These are phyloP conservation scores for Leucophenga varia DNA, from an alignment of 1,140 invertebrate species.

Conservation along the genomic window DNA sequence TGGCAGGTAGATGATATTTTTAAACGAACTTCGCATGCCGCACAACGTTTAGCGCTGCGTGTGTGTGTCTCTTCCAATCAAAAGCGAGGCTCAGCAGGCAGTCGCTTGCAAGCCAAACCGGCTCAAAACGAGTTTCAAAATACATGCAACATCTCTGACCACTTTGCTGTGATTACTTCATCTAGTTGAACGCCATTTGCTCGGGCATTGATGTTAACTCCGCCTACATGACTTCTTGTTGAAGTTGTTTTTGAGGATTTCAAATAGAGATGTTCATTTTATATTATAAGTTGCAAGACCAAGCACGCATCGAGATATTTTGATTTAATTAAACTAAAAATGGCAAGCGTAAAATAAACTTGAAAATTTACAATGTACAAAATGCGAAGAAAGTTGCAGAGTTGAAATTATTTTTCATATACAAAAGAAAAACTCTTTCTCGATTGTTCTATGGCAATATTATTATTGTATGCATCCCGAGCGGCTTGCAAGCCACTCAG, in stretches of 20 bases:
- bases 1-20: too few relatives aligned
- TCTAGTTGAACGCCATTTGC: constrained; percentile 5
- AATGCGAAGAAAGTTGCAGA: not conserved
- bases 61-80: constrained; percentile 34
- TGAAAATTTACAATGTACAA: not conserved
- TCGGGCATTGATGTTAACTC: constrained; percentile 24
- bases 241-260: too few relatives aligned
- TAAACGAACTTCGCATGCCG: too few relatives aligned
- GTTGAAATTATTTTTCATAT: too few relatives aligned
- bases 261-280: too few relatives aligned
- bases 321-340: constrained; percentile 35
- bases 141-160: constrained; percentile 28
- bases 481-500: too few relatives aligned
- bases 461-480: too few relatives aligned
- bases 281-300: too few relatives aligned
- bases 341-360: constrained; percentile 5
- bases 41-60: constrained; percentile 1
- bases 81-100: constrained; percentile 23
- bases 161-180: constrained; percentile 11
- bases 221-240: constrained; percentile 5
- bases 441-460: too few relatives aligned
- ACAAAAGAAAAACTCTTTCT: not conserved
- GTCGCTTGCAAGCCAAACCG: constrained; percentile 7
- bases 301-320: constrained; percentile 25
- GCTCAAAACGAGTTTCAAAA: constrained; percentile 41